phyloP scores from a whole-genome alignment of 1,140 invertebrate species.

The Brachionus rotundiformis region DNA sequence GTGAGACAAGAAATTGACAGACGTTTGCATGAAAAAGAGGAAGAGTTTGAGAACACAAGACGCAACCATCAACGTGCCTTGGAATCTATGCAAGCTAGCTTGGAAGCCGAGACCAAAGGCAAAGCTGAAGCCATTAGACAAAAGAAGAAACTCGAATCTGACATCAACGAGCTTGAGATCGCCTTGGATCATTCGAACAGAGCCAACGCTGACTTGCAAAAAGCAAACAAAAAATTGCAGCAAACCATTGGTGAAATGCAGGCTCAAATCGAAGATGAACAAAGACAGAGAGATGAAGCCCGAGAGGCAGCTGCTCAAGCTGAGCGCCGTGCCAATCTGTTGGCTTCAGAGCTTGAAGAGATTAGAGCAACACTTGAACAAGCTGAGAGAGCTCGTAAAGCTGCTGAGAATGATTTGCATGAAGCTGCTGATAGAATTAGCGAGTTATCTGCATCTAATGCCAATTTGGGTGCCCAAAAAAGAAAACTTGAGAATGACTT shows the following conservation, averaged over 20 bases:
- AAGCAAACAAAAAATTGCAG: constrained; percentile 96
- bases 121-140: constrained; percentile 93
- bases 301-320: constrained; percentile 92
- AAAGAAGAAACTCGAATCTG: constrained; percentile 99
- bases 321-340: constrained; percentile 88
- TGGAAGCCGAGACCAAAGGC: constrained; percentile 97
- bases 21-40: constrained; percentile 95
- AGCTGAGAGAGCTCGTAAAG: constrained; percentile 88
- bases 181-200: constrained; percentile 76
- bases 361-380: constrained; percentile 88
- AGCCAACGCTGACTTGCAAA: constrained; percentile 94
- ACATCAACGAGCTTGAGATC: constrained; percentile 98
- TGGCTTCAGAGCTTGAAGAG: constrained; percentile 94
- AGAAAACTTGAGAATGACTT: constrained; percentile 96
- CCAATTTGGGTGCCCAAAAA: constrained; percentile 88
- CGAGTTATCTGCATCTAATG: constrained; percentile 87
- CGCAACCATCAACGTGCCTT: constrained; percentile 97
- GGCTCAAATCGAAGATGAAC: constrained; percentile 92
- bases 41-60: constrained; percentile 96
- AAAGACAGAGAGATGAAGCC: constrained; percentile 90
- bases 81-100: constrained; percentile 97
- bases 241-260: constrained; percentile 70
- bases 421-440: constrained; percentile 96
- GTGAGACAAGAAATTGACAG: constrained; percentile 73
- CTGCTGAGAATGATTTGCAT: constrained; percentile 90